Evolutionary conservation across 2,888 invertebrate genomes (phyloP).

Genomic region (Nemapogon koenigi): DNA sequence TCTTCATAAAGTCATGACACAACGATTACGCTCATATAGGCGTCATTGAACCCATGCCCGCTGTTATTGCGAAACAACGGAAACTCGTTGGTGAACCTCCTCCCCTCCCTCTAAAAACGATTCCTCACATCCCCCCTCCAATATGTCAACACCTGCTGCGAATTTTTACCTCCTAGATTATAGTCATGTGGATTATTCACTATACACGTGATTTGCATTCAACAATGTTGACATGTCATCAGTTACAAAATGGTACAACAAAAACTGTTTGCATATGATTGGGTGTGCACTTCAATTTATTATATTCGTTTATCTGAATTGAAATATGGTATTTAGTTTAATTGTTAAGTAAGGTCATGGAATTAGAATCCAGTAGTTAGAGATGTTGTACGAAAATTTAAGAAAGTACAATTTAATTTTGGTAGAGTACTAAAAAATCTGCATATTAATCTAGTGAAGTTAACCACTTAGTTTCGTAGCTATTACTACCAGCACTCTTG

Average conservation of each 20-base stretch:
- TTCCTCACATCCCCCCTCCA: constrained; percentile 20
- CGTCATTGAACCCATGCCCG: constrained; percentile 53
- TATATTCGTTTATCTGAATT: no score
- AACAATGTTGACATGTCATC: constrained; percentile 16
- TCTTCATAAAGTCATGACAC: constrained; percentile 34
- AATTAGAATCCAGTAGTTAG: no score
- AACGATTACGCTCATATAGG: constrained; percentile 45
- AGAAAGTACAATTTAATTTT: no score
- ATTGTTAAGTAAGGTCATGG: no score
- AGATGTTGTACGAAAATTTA: no score
- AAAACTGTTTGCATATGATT: constrained; percentile 6
- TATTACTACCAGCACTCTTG: no score
- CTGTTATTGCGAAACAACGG: constrained; percentile 63
- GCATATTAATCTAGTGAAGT: no score
- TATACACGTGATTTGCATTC: constrained; percentile 43
- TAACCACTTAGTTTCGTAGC: no score
- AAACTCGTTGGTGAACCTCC: constrained; percentile 47
- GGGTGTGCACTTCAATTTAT: constrained; percentile 1
- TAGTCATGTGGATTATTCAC: constrained; percentile 48
- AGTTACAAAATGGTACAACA: constrained; percentile 39
- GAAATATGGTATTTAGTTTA: no score
- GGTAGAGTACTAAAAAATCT: no score
- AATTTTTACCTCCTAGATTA: constrained; percentile 62
- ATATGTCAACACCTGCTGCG: constrained; percentile 45
- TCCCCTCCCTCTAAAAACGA: constrained; percentile 20